phyloP scores from a whole-genome alignment of 1,140 invertebrate species.

The Asbolus verrucosus region DNA sequence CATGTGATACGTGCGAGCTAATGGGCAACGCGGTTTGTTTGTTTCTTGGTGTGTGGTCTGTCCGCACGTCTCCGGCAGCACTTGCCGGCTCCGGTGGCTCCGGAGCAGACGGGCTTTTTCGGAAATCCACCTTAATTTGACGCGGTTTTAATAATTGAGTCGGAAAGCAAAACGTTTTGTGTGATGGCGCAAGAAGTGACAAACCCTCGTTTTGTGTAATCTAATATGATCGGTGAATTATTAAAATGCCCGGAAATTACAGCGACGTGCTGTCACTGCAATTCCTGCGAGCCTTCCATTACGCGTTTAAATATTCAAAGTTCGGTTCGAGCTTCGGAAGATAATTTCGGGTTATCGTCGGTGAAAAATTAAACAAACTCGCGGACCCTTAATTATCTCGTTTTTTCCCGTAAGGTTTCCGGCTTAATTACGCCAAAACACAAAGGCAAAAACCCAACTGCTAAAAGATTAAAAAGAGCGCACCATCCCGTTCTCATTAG shows the following conservation, averaged over 20 bases:
- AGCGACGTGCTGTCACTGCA: constrained; percentile 18
- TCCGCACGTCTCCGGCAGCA: constrained; percentile 38
- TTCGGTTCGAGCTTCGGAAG: constrained; percentile 4
- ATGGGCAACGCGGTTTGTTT: constrained; percentile 32
- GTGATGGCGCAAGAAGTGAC: constrained; percentile 22
- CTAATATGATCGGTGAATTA: constrained; percentile 31
- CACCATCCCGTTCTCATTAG: constrained; percentile 36
- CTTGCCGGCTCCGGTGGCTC: constrained; percentile 33
- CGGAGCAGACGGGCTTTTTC: neutral
- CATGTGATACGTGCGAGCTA: constrained; percentile 34
- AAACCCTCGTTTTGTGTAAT: constrained; percentile 37
- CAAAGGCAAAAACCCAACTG: constrained; percentile 29
- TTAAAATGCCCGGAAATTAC: constrained; percentile 31
- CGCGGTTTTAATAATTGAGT: constrained; percentile 9
- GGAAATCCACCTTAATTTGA: neutral
- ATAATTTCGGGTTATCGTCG: constrained; percentile 32
- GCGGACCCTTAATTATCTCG: constrained; percentile 30
- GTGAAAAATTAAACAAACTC: constrained; percentile 36
- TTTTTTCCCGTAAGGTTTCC: constrained; percentile 37
- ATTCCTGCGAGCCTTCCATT: constrained; percentile 26
- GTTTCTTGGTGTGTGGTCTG: constrained; percentile 46
- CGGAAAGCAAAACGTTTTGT: constrained; percentile 5
- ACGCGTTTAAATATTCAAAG: constrained; percentile 20
- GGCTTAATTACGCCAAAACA: constrained; percentile 30
- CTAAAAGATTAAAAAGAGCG: constrained; percentile 38